Evolutionary conservation across 1,140 invertebrate species (phyloP), one percentile per base, ranked within the genome.

Genomic region (Drosophila sp.): DNA sequence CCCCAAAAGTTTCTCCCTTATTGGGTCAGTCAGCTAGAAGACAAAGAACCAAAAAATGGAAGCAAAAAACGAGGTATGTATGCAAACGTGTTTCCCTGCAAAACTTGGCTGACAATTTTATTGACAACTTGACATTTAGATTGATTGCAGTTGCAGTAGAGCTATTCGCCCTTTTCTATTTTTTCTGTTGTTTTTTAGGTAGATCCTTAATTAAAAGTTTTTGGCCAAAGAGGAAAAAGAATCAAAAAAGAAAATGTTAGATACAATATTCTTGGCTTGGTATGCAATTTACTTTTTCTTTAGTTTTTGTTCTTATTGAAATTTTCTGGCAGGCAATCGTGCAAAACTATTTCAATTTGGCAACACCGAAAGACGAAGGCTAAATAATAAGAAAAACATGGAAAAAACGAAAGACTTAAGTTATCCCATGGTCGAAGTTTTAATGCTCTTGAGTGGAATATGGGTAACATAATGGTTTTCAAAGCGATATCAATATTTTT

Each of bases 71-170:
- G 6, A 47, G 2, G 7, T 27, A 47, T 75, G 79, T 87, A 87
- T 86, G 83, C 76, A 83, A 82, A 86, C 82, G 83, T 87, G 82
- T 82, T 72, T 69, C 66, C 57, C 38, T 58, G 38, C 61, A 29
- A 44, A 64, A 35, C 54, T 61, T 72, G 70, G 76, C 62, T 87
- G 83, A 84, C 80, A 87, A 87, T 87, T 84, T 87, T 84, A 87
- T 87, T 89, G 84, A 87, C 80, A 87, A 68, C 66, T 70, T 76
- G 83, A 89, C 83, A 74, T 87, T 84, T 87, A 84, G 84, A 87
- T 87, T 87, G 83, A 87, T 87, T 80, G 84, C 84, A 89, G 70
- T 87, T 86, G 68, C 72, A 75, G 72, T 75, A 73, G 38, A 29
- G 17, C 63, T 55, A 29, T 56, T 62, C 23, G 33, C 41, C n/a